Conservation (phyloP, 1,140 invertebrate species). For the Brachionus sp. region DNA sequence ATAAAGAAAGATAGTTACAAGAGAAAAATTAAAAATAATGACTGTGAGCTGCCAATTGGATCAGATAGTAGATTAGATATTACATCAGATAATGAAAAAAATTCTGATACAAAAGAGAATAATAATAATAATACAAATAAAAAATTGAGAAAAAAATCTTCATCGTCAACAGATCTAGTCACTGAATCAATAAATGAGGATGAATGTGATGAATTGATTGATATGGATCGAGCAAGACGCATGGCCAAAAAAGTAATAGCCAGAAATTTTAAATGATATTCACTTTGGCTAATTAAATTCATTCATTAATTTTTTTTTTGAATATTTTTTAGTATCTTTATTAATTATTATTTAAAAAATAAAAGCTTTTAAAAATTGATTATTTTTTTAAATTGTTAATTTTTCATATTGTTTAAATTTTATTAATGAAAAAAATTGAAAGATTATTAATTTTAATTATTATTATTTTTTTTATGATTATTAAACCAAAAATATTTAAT, state of each 20-base stretch:
- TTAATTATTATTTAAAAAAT: too few species aligned
- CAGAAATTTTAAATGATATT: background rate
- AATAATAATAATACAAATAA: too few species aligned
- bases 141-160: background rate
- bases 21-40: background rate
- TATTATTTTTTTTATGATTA: background rate
- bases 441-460: too few species aligned
- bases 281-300: background rate
- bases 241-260: conserved; percentile 1
- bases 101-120: background rate
- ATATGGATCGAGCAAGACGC: background rate
- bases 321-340: background rate
- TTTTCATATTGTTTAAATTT: too few species aligned
- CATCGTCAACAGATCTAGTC: background rate
- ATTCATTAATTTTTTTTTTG: background rate
- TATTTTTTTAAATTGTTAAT: too few species aligned
- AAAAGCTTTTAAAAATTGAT: too few species aligned
- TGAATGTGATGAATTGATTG: background rate
- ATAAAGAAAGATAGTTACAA: background rate
- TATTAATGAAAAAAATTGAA: too few species aligned
- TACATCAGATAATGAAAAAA: background rate
- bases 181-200: background rate
- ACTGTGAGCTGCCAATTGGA: background rate
- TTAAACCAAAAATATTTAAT: background rate
- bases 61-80: background rate